Evolutionary conservation across 2,113 vertebrate species (phyloP).

Genomic region (Columba janthina): DNA sequence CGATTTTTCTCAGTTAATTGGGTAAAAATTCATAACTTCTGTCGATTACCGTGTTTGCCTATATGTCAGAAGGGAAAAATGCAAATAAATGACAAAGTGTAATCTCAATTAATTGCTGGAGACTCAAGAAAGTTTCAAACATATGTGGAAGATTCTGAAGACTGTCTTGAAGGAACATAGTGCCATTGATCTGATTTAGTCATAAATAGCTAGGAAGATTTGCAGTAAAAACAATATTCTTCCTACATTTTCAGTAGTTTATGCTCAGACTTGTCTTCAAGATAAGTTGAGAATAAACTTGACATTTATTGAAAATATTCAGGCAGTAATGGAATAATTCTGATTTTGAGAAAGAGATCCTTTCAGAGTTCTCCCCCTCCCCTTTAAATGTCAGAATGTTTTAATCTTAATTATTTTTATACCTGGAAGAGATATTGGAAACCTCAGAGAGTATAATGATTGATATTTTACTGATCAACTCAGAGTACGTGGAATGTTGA

Average conservation of each 20-base stretch:
- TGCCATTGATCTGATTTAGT: not conserved
- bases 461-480: slow-evolving; percentile 25
- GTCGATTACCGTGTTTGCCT: not conserved
- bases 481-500: not conserved
- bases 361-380: not conserved
- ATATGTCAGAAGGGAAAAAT: not conserved
- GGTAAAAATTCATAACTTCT: not conserved
- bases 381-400: not conserved
- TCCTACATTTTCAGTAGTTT: not conserved
- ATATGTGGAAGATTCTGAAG: not conserved
- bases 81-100: not conserved
- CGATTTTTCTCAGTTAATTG: not conserved
- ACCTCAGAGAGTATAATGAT: not conserved
- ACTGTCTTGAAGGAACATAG: not conserved
- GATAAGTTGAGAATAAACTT: slow-evolving; percentile 11
- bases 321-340: not conserved
- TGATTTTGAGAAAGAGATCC: slow-evolving; percentile 21
- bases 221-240: not conserved
- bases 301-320: slow-evolving; percentile 31
- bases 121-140: not conserved
- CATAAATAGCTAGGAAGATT: not conserved
- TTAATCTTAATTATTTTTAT: slow-evolving; percentile 40
- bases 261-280: not conserved
- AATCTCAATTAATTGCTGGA: not conserved
- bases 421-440: not conserved